Conservation (phyloP, 2,113 vertebrate genomes). For the Cryptotis parvus region DNA sequence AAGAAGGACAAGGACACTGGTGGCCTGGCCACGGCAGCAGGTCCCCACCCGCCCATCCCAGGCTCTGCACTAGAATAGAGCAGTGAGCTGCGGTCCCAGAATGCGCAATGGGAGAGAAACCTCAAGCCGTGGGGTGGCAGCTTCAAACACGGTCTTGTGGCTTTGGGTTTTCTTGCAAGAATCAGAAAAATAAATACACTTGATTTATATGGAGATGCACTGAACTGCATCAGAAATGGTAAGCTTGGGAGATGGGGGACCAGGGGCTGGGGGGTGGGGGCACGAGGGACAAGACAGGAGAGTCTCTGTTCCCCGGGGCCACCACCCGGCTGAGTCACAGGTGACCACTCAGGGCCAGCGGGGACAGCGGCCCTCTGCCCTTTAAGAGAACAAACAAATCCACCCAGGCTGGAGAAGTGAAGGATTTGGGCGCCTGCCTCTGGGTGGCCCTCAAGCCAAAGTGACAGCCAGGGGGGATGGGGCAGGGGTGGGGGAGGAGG, state of each 20-base stretch:
- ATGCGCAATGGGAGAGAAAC: neutral
- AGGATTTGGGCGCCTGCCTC: neutral
- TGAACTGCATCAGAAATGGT: neutral
- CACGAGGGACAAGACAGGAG: neutral
- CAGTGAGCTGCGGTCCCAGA: neutral
- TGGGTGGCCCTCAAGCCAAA: neutral
- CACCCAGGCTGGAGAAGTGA: neutral
- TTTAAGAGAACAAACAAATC: neutral
- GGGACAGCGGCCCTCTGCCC: neutral
- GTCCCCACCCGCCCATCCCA: no score
- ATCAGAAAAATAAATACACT: slow-evolving; percentile 68
- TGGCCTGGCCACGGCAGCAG: no score
- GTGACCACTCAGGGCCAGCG: neutral
- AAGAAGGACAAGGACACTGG: no score
- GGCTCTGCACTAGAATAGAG: neutral
- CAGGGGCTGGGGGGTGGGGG: no score
- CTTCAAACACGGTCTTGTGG: slow-evolving; percentile 64
- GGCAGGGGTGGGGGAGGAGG: no score
- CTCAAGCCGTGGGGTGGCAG: slow-evolving; percentile 30
- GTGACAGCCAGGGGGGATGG: neutral
- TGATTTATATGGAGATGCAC: slow-evolving; percentile 49
- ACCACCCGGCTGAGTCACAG: neutral
- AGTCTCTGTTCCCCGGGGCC: neutral
- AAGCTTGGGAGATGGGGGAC: neutral
- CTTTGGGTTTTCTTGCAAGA: slow-evolving; percentile 70